Conservation (phyloP, 2,888 invertebrate genomes). For the Linyphia triangularis region DNA sequence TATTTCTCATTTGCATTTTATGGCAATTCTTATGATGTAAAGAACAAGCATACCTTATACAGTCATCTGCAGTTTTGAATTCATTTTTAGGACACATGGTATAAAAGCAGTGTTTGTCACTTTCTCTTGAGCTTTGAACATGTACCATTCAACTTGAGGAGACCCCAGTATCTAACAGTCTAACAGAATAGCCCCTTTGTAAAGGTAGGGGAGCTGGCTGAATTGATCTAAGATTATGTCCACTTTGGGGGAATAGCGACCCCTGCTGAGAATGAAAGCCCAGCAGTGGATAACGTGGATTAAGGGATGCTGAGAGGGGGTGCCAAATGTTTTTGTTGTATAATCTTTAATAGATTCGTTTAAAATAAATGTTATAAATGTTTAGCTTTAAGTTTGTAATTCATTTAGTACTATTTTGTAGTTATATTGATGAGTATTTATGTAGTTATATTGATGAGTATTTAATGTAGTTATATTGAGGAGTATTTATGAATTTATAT, state of each 20-base stretch:
- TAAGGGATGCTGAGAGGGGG: neutral
- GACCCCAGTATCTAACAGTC: neutral
- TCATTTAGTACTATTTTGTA: too few relatives aligned
- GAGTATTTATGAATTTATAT: too few relatives aligned
- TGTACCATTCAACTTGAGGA: neutral
- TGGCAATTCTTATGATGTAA: too few relatives aligned
- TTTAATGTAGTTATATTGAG: too few relatives aligned
- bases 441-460: too few relatives aligned
- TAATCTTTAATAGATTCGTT: neutral
- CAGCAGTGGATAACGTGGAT: neutral
- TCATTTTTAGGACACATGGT: too few relatives aligned
- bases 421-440: too few relatives aligned
- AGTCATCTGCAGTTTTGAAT: neutral
- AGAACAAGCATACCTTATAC: neutral
- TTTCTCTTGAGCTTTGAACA: neutral
- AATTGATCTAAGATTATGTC: conserved; percentile 58
- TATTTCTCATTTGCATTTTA: too few relatives aligned
- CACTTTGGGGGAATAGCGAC: conserved; percentile 37
- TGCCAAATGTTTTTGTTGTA: neutral
- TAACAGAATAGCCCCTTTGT: conserved; percentile 18
- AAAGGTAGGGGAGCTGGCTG: conserved; percentile 31
- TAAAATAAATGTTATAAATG: too few relatives aligned
- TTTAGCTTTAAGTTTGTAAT: too few relatives aligned
- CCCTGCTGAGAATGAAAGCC: conserved; percentile 15
- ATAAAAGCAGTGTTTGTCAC: too few relatives aligned